Base-by-base conservation (phyloP, 2,797 vertebrate genomes). In the Presbytis comata region DNA sequence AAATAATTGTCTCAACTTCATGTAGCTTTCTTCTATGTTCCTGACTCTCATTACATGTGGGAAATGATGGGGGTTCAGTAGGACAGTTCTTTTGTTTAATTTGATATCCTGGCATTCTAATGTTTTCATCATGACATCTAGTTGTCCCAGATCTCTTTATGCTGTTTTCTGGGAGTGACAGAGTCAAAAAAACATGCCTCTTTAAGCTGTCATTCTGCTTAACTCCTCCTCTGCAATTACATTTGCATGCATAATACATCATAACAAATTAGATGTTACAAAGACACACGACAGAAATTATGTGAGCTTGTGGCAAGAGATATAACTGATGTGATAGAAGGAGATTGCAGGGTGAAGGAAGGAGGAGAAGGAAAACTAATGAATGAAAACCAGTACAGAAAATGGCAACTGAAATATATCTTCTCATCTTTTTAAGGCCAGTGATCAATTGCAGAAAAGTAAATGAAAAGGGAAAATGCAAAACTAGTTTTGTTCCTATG, bases 141-240 rank as follows among this genome's bases (percentile, higher is more conserved):
- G 96, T 97, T 94, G 97, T 97, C 95, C 91, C 80, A 98, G 94
- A 98, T 98, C 93, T 98, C 97, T 97, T 96, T 96, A 57, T 96
- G 91, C 76, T 97, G 24, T 96, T 98, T 96, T 96, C 33, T 92
- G 80, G 96, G 97, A 98, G 92, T 97, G 97, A 97, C 97, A 98
- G 88, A 96, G 85, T 97, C 64, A 98, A 96, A 97, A 96, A 78
- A 97, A 97, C 57, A 96, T 92, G 81, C 72, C 78, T 98, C 98
- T 98, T 98, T 98, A 98, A 98, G 96, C 93, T 98, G 98, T 96
- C 97, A 97, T 57, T 98, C 96, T 96, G 91, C 76, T 97, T 98
- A 97, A 98, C 97, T 98, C 98, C 98, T 98, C 97, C 98, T 98
- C 90, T 98, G 96, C 97, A 98, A 98, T 98, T 98, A 98, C 85